Base-by-base conservation (phyloP, 2,888 invertebrate species). In the Cordylochernes scorpioides region DNA sequence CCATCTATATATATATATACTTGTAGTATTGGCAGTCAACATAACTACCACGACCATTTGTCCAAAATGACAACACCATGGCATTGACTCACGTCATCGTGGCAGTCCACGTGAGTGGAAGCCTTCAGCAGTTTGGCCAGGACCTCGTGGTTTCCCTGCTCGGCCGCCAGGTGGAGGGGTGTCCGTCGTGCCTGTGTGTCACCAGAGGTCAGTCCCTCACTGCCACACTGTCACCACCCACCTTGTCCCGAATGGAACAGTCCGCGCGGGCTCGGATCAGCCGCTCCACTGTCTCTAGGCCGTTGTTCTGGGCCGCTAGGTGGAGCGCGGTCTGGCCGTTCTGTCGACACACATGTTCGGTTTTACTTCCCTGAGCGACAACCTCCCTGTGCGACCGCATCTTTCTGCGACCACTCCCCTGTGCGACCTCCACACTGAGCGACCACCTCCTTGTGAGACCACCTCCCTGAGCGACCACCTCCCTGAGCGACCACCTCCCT, bases 251-350 rank as follows among this genome's bases (percentile, higher is more conserved):
- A 30, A 62, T 62, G 39, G 70, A 65, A 16, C 69, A 54, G 34
- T 65, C 60, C 9, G 70, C 69, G 4, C 68, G 68, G 32, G 61
- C 58, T 27, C 67, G 64, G n/a, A 71, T 55, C 15, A 77, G 54
- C 25, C 67, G 54, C 27, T 61, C 61, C 3, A 68, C 66, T 12
- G 71, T 62, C 14, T 61, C 53, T 1, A 63, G 55, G 49, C 74
- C 67, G 1, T 75, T 75, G 17, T 67, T 65, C 26, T 67, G 60
- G 1, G 74, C 67, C 0, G 75, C 74, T 34, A 71, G 63, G 43
- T 73, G 71, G 7, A 78, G 59, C 1, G 74, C 67, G 3, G 71
- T 68, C 46, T 69, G 67, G 1, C 69, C 70, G 15, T 67, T 48
- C 51, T 52, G 34, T 17, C 35, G 9, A 19, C 4, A 12, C 14